phyloP scores from a whole-genome alignment of 2,113 vertebrate genomes.

The Saccopteryx bilineata region DNA sequence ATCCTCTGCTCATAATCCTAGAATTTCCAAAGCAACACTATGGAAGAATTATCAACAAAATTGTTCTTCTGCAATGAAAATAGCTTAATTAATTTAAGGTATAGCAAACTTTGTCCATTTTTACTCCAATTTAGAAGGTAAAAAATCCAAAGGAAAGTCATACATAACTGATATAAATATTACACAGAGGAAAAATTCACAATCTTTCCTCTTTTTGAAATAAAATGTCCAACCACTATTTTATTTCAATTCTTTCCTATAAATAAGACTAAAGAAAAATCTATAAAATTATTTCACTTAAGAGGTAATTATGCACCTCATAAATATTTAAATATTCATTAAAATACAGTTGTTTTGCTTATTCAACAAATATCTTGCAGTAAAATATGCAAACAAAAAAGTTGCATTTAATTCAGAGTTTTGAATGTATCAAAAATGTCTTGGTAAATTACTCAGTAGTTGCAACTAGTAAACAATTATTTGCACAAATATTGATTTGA shows the following conservation, averaged over 20 bases:
- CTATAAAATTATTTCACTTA: conserved; percentile 34
- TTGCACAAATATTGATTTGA: background rate
- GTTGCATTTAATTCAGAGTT: conserved; percentile 14
- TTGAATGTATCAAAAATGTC: background rate
- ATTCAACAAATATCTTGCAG: background rate
- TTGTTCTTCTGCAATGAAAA: background rate
- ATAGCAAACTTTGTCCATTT: conserved; percentile 18
- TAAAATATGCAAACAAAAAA: background rate
- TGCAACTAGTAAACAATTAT: background rate
- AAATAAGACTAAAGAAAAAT: conserved; percentile 41
- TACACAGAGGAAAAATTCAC: background rate
- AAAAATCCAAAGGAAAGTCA: background rate
- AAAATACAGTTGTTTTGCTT: background rate
- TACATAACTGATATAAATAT: background rate
- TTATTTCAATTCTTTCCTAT: background rate
- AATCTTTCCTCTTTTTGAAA: background rate
- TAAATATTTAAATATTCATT: conserved; percentile 55
- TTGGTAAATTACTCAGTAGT: background rate
- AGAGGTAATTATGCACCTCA: background rate
- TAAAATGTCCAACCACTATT: background rate
- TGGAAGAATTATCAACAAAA: conserved; percentile 50
- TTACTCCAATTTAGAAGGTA: background rate
- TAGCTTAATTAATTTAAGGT: background rate
- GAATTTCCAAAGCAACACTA: conserved; percentile 32
- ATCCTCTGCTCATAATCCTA: conserved; percentile 33